Percentiles rank a stretch among this genome's conserved stretches.
Conservation (phyloP, 64 coral and sea anemone genomes). For the Stichodactyla helianthus region DNA sequence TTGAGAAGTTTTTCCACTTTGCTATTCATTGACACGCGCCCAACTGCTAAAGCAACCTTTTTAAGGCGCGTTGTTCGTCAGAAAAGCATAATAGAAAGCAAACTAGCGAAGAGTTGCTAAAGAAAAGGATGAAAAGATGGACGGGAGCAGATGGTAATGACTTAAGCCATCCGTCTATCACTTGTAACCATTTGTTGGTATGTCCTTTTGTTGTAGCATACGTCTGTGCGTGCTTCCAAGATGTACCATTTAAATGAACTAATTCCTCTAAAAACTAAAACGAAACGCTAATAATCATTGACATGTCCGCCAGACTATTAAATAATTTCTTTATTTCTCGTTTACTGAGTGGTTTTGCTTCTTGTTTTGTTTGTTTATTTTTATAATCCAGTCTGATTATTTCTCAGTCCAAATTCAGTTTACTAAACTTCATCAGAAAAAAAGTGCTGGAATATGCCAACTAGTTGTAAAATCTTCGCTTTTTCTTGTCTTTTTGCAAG, state of each 20-base stretch:
- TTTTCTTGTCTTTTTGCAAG: neutral
- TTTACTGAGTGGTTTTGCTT: neutral
- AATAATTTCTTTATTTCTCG: neutral
- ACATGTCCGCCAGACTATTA: neutral
- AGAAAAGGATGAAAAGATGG: neutral
- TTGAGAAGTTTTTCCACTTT: no score
- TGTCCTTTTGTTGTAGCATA: conserved; percentile 6
- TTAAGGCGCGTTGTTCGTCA: neutral
- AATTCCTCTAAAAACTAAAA: neutral
- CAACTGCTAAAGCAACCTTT: neutral
- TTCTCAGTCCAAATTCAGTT: no score
- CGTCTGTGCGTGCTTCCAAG: neutral
- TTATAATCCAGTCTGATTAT: no score
- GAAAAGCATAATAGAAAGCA: neutral
- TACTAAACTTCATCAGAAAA: neutral
- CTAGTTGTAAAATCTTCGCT: neutral
- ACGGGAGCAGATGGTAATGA: neutral
- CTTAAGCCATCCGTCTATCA: neutral
- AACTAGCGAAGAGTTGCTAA: neutral
- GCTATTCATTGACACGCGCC: neutral
- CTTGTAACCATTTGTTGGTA: neutral
- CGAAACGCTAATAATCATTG: neutral
- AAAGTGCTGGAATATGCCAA: neutral
- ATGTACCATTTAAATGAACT: neutral
- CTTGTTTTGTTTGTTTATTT: neutral